Evolutionary conservation across 2,113 vertebrate genomes (phyloP).

Genomic region (Takifugu bimaculatus): DNA sequence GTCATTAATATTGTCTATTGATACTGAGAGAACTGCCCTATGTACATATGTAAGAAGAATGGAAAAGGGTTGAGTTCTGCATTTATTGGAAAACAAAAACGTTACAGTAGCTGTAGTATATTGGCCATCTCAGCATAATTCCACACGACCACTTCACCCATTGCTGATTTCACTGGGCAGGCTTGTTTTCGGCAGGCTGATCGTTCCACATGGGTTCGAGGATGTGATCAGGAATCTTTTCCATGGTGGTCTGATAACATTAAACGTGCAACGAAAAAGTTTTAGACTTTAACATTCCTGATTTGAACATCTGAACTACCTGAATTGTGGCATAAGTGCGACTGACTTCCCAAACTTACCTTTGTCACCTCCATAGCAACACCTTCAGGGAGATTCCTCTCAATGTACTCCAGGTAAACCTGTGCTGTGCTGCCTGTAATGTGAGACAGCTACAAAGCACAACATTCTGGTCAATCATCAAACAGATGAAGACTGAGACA

Average conservation of each 20-base stretch:
- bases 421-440: conserved; percentile 86
- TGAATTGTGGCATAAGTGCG: neutral
- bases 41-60: neutral
- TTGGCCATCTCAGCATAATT: neutral
- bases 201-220: conserved; percentile 84
- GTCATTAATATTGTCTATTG: too few relatives aligned
- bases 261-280: neutral
- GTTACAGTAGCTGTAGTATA: neutral
- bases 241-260: conserved; percentile 78
- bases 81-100: conserved; percentile 2
- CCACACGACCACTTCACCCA: neutral
- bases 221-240: conserved; percentile 90
- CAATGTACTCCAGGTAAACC: conserved; percentile 93
- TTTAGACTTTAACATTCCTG: too few relatives aligned
- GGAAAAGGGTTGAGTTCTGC: neutral
- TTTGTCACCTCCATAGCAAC: conserved; percentile 94
- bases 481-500: neutral
- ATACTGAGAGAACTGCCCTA: too few relatives aligned
- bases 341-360: conserved; percentile 64
- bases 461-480: neutral
- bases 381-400: conserved; percentile 95
- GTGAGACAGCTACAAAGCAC: conserved; percentile 75
- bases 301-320: neutral
- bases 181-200: conserved; percentile 44
- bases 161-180: conserved; percentile 41